Conservation (phyloP, 2,797 vertebrate species). For the Gallinago solitaria region DNA sequence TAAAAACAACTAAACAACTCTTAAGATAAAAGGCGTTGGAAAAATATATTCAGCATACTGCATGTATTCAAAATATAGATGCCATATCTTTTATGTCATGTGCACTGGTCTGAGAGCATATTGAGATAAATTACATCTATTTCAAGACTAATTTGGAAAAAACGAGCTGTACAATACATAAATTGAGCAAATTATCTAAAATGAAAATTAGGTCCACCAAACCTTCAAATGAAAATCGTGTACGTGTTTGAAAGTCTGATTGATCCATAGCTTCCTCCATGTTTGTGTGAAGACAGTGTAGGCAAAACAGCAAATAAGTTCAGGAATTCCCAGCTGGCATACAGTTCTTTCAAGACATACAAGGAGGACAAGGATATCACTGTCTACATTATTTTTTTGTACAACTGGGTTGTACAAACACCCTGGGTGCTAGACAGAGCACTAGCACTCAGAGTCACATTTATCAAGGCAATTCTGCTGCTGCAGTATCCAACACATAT, state of each 20-base stretch:
- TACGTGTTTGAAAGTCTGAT: not conserved
- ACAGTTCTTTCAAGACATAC: not conserved
- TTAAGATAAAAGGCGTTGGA: not conserved
- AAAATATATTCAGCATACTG: not conserved
- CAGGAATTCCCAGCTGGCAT: not conserved
- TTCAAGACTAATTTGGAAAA: constrained; percentile 16
- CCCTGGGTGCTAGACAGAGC: too few species aligned
- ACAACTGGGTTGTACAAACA: not conserved
- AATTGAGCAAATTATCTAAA: not conserved
- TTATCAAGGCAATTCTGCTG: not conserved
- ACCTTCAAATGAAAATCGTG: not conserved
- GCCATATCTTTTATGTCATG: not conserved
- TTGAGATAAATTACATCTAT: constrained; percentile 6
- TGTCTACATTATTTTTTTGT: not conserved
- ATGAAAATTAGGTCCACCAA: not conserved
- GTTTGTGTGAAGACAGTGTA: not conserved
- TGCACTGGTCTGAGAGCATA: not conserved
- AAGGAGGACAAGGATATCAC: not conserved
- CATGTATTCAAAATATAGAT: not conserved
- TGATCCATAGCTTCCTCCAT: not conserved
- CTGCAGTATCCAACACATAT: not conserved
- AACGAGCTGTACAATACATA: not conserved
- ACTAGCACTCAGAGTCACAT: not conserved
- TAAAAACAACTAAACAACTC: not conserved
- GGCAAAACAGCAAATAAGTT: not conserved